phyloP scores from a whole-genome alignment of 2,888 invertebrate species.

The Drosophila limbata region DNA sequence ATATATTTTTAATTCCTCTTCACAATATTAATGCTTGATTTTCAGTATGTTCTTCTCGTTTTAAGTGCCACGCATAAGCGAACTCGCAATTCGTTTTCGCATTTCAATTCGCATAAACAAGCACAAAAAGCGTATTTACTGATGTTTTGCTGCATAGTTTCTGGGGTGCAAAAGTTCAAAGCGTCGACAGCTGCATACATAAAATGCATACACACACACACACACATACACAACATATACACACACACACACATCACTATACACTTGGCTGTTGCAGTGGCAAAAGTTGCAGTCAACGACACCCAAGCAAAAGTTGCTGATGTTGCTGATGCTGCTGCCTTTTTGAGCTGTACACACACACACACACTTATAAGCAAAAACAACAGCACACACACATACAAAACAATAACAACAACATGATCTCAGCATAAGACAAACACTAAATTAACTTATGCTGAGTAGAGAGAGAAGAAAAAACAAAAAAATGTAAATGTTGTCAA shows the following conservation, averaged over 20 bases:
- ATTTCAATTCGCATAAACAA: conserved; percentile 57
- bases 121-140: conserved; percentile 55
- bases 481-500: conserved; percentile 65
- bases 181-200: conserved; percentile 60
- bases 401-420: conserved; percentile 34
- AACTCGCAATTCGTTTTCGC: conserved; percentile 27
- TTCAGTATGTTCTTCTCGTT: background rate
- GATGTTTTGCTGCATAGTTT: conserved; percentile 59
- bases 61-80: conserved; percentile 35
- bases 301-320: conserved; percentile 47
- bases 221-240: background rate
- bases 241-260: background rate
- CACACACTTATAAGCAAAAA: conserved; percentile 15
- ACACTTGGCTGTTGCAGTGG: conserved; percentile 24
- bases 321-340: conserved; percentile 19
- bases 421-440: conserved; percentile 67
- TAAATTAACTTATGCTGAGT: conserved; percentile 78
- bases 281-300: conserved; percentile 51
- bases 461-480: conserved; percentile 34
- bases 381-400: conserved; percentile 17
- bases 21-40: background rate
- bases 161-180: conserved; percentile 57
- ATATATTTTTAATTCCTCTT: too few species aligned
- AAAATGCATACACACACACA: conserved; percentile 33
- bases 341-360: conserved; percentile 21